These are phyloP conservation scores for Tetanocera ferruginea DNA, from an alignment of 2,888 invertebrate species.

Conservation along the genomic window DNA sequence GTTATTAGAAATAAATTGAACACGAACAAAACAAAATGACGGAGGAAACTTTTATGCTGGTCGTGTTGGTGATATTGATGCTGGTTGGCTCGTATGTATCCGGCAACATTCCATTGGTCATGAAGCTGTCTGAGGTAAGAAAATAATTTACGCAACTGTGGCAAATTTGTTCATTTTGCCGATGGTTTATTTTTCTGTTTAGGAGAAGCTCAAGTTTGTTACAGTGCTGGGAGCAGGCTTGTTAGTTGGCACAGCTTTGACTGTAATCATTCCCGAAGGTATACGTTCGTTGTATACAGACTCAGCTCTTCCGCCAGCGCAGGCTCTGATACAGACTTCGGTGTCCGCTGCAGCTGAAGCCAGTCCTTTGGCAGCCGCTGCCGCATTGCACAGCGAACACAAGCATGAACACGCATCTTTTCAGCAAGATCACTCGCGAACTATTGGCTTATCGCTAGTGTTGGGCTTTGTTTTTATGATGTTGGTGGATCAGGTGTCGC, in stretches of 20 bases:
- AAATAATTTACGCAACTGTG: neutral
- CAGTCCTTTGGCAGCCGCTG: neutral
- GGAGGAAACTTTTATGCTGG: slow-evolving; percentile 85
- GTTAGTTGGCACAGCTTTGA: slow-evolving; percentile 95
- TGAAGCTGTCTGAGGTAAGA: slow-evolving; percentile 93
- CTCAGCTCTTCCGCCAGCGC: slow-evolving; percentile 26
- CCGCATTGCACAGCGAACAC: neutral
- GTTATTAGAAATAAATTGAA: neutral
- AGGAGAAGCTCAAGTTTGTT: slow-evolving; percentile 94
- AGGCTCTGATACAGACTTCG: neutral
- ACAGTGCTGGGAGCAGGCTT: slow-evolving; percentile 97
- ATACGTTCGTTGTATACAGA: slow-evolving; percentile 83
- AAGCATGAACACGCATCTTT: neutral
- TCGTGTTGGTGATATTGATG: slow-evolving; percentile 92
- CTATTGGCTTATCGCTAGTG: slow-evolving; percentile 92
- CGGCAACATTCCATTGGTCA: slow-evolving; percentile 94
- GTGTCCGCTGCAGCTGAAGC: neutral
- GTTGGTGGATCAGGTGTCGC: slow-evolving; percentile 87
- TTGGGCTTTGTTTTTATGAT: slow-evolving; percentile 97
- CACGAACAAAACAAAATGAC: slow-evolving; percentile 50
- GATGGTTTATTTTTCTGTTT: slow-evolving; percentile 39
- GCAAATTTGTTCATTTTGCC: neutral
- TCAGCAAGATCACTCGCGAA: slow-evolving; percentile 61
- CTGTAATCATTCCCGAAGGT: slow-evolving; percentile 99
- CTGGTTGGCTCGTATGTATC: slow-evolving; percentile 95